Evolutionary conservation across 1,140 invertebrate species (phyloP).

Genomic region (Mya arenaria): DNA sequence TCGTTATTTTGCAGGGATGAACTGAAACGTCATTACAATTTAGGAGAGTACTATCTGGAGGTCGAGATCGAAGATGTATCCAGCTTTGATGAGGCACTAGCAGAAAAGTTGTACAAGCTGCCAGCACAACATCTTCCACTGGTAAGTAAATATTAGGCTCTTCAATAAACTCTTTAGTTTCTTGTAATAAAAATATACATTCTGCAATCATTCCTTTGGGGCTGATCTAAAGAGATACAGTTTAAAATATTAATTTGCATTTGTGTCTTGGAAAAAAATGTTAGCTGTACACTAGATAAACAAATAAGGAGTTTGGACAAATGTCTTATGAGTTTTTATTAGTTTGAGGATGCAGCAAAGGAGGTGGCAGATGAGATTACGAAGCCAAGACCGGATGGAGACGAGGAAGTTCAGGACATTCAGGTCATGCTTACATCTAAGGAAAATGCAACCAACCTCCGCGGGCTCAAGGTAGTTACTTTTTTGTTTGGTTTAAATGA

Average conservation of each 20-base stretch:
- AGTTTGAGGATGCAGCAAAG: constrained; percentile 98
- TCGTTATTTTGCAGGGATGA: constrained; percentile 49
- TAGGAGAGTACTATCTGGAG: constrained; percentile 94
- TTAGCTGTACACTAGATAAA: no score
- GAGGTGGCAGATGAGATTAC: constrained; percentile 99
- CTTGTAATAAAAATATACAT: not conserved
- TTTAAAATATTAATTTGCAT: no score
- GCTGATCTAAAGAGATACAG: no score
- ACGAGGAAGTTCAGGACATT: constrained; percentile 96
- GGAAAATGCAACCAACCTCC: constrained; percentile 90
- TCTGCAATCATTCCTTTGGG: not conserved
- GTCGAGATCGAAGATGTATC: constrained; percentile 96
- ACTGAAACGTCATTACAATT: constrained; percentile 96
- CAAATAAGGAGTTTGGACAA: no score
- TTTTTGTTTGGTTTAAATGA: not conserved
- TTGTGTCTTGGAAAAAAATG: no score
- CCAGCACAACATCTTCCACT: constrained; percentile 96
- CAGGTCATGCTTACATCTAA: constrained; percentile 95
- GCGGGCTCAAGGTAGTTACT: constrained; percentile 92
- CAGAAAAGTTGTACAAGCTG: constrained; percentile 95
- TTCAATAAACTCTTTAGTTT: not conserved
- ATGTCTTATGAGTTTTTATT: constrained; percentile 63
- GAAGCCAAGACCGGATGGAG: constrained; percentile 90
- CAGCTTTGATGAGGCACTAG: constrained; percentile 96
- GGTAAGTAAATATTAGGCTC: constrained; percentile 79